Base-by-base conservation (phyloP, 2,888 invertebrate genomes). In the Clostera curtula region DNA sequence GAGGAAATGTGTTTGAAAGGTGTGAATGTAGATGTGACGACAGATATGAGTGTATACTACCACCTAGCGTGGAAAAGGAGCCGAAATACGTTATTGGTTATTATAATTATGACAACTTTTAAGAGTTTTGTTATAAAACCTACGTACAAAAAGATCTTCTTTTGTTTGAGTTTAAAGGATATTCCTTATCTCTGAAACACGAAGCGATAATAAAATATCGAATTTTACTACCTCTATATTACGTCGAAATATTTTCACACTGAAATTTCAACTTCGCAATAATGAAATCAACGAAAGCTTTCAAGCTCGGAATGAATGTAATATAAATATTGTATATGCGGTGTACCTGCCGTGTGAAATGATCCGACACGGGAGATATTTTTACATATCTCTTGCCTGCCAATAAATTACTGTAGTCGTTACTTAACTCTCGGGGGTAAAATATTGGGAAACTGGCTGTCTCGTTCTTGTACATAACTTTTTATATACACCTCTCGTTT, bases 361-460 rank as follows among this genome's bases (percentile, higher is more conserved):
- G 36, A 24, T 25, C 30, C 27, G 34, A 34, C 37, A 35, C 24
- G 23, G 37, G 25, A 25, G 18, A 23, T 29, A 40, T 36, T 40
- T 28, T 36, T 30, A 35, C 34, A 48, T 42, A 49, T 43, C 32
- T 37, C 39, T 36, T 27, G 32, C 23, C 27, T 24, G 20, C 34
- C n/a, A 44, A 50, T 49, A 49, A 43, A 44, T 47, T 38, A 40
- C 36, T 34, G 42, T 25, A 29, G 29, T 36, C 34, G 32, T 43
- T 46, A 37, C 38, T 29, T 36, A 32, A 29, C 23, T 34, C 32
- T 25, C 25, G 21, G 14, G 29, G 25, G 27, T 36, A 34, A 35
- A 40, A 40, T 44, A 41, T 38, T 27, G 24, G 8, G 21, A 27
- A 23, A 27, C 17, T 31, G 21, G 40, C 30, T 25, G 19, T 32